Evolutionary conservation across 1,140 invertebrate species (phyloP).

Genomic region (Ctenoplectra terminalis): DNA sequence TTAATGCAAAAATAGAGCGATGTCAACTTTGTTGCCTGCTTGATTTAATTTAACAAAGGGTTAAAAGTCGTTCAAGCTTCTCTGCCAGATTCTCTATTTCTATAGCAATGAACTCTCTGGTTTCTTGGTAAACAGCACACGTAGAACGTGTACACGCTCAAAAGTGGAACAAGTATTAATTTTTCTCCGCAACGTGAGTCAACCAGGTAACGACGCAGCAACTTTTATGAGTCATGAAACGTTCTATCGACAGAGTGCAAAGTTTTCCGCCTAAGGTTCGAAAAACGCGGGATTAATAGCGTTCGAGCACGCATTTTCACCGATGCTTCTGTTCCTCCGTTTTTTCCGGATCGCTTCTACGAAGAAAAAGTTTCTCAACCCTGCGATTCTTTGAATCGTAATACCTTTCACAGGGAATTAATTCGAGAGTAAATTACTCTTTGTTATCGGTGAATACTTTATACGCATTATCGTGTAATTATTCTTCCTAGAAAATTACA

Average conservation of each 20-base stretch:
- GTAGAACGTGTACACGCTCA: too few relatives aligned
- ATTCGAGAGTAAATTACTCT: background rate
- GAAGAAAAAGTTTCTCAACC: conserved; percentile 6
- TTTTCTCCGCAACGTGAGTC: conserved; percentile 24
- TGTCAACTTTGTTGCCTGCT: too few relatives aligned
- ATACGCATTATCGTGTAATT: too few relatives aligned
- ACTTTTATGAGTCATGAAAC: conserved; percentile 30
- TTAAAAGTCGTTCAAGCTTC: too few relatives aligned
- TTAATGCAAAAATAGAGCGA: too few relatives aligned
- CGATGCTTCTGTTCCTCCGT: background rate
- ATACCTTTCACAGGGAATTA: background rate
- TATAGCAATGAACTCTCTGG: background rate
- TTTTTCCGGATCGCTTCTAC: background rate
- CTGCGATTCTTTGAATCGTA: background rate
- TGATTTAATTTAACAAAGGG: too few relatives aligned
- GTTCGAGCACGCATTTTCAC: conserved; percentile 11
- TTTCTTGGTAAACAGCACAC: background rate
- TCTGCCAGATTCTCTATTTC: too few relatives aligned
- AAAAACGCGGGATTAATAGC: background rate
- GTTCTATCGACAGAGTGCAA: conserved; percentile 3
- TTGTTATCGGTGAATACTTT: background rate
- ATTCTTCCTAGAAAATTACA: background rate
- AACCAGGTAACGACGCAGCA: background rate
- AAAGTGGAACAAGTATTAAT: conserved; percentile 8
- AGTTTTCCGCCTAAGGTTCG: background rate